Percentiles rank a stretch among this genome's conserved stretches.
These are phyloP conservation scores for Spinibarbus caldwelli DNA, from an alignment of 2,797 vertebrate species.

Conservation along the genomic window DNA sequence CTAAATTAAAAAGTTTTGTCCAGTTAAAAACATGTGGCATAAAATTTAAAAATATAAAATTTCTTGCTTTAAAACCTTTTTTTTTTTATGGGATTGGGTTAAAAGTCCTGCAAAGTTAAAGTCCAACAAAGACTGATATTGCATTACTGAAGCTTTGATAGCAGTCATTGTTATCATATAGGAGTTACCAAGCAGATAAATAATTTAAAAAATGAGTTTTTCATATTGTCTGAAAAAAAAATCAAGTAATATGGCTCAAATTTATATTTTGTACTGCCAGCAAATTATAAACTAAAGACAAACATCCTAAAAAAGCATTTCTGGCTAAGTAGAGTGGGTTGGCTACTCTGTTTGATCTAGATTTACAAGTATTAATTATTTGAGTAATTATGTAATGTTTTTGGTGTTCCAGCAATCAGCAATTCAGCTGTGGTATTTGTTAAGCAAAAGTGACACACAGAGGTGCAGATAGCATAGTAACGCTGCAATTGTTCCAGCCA, in stretches of 20 bases:
- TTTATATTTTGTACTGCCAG: neutral
- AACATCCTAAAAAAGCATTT: neutral
- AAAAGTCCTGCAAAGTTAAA: too few species aligned
- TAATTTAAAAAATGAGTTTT: too few species aligned
- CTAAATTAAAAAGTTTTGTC: neutral
- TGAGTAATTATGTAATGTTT: conserved; percentile 13
- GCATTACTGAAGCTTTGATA: neutral
- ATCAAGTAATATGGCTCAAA: neutral
- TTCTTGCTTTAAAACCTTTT: too few species aligned
- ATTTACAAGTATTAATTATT: neutral
- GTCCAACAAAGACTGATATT: neutral
- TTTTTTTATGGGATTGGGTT: neutral
- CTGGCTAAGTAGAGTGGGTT: neutral
- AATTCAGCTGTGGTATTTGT: too few species aligned
- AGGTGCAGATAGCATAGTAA: conserved; percentile 19
- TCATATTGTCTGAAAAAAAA: neutral
- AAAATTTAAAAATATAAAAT: too few species aligned
- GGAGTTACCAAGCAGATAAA: neutral
- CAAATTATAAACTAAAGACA: neutral
- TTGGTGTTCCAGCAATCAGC: conserved; percentile 26
- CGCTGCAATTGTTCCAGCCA: conserved; percentile 21
- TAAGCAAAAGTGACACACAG: conserved; percentile 25
- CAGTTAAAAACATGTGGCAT: neutral
- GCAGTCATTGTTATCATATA: neutral
- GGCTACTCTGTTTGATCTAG: neutral